phyloP scores from a whole-genome alignment of 2,113 vertebrate genomes.

The Oreotrochilus melanogaster region DNA sequence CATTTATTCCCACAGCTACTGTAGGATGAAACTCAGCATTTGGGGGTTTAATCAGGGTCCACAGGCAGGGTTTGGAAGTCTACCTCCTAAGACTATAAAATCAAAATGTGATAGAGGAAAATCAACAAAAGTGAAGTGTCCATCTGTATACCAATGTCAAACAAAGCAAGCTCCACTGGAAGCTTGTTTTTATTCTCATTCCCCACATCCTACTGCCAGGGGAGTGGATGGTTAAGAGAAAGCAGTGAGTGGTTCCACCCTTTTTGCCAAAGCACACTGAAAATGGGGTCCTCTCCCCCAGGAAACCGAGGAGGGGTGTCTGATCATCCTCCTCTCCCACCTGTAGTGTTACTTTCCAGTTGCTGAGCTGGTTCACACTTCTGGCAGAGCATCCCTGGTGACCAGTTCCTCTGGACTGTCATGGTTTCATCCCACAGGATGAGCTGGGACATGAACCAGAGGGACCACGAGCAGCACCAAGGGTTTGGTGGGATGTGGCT shows the following conservation, averaged over 20 bases:
- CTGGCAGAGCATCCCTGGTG: not conserved
- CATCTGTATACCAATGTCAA: not conserved
- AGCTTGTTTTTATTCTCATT: not conserved
- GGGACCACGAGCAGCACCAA: not conserved
- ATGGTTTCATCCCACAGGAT: not conserved
- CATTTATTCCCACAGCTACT: not conserved
- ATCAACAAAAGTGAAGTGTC: not conserved
- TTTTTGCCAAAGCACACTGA: not conserved
- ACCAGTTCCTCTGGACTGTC: not conserved
- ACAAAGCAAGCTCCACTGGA: not conserved
- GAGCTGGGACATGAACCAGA: not conserved
- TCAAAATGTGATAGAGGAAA: not conserved
- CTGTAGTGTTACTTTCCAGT: not conserved
- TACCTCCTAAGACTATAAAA: not conserved
- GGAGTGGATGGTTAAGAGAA: not conserved
- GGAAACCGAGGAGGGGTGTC: rapidly evolving
- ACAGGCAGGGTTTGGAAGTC: not conserved
- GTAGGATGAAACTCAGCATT: not conserved
- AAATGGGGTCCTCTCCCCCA: not conserved
- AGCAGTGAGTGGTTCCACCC: not conserved
- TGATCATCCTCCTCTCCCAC: not conserved
- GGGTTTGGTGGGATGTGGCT: not conserved
- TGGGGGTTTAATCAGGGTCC: not conserved
- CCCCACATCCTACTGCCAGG: not conserved
- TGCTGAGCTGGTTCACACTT: not conserved